A percentile compares a stretch with the other conserved stretches of the same genome.
phyloP scores from a whole-genome alignment of 2,888 invertebrate genomes.

The Apotomis turbidana region DNA sequence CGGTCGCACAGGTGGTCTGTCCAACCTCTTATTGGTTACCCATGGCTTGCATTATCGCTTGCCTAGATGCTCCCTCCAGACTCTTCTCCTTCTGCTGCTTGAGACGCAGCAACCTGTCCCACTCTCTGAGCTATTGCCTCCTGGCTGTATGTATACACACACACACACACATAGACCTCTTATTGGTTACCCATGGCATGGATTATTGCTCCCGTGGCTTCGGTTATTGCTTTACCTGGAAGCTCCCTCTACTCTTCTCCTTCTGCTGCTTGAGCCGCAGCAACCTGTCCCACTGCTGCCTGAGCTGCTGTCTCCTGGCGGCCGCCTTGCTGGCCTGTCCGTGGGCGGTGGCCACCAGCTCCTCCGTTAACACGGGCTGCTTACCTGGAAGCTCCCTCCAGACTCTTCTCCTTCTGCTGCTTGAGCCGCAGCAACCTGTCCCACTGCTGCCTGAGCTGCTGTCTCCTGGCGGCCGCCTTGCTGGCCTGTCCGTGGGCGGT shows the following conservation, averaged over 20 bases:
- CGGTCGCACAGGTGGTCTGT: too few relatives aligned
- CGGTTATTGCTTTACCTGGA: too few relatives aligned
- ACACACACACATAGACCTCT: too few relatives aligned
- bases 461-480: conserved; percentile 86
- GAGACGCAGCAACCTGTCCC: too few relatives aligned
- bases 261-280: conserved; percentile 94
- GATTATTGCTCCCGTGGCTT: too few relatives aligned
- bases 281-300: conserved; percentile 94
- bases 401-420: conserved; percentile 93
- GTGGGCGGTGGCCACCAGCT: conserved; percentile 93
- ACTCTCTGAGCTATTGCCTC: conserved; percentile 59
- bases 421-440: conserved; percentile 93
- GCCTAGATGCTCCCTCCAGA: conserved; percentile 86
- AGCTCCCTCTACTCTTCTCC: conserved; percentile 95
- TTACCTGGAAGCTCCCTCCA: conserved; percentile 95
- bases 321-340: conserved; percentile 85
- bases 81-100: too few relatives aligned
- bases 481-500: conserved; percentile 92
- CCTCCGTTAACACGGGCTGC: too few relatives aligned
- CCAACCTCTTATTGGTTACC: too few relatives aligned
- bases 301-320: conserved; percentile 92
- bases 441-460: conserved; percentile 95
- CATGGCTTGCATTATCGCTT: conserved; percentile 8
- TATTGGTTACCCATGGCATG: too few relatives aligned
- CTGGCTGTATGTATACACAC: conserved; percentile 27